phyloP scores from a whole-genome alignment of 2,113 vertebrate genomes.

The Alligator mississippiensis region DNA sequence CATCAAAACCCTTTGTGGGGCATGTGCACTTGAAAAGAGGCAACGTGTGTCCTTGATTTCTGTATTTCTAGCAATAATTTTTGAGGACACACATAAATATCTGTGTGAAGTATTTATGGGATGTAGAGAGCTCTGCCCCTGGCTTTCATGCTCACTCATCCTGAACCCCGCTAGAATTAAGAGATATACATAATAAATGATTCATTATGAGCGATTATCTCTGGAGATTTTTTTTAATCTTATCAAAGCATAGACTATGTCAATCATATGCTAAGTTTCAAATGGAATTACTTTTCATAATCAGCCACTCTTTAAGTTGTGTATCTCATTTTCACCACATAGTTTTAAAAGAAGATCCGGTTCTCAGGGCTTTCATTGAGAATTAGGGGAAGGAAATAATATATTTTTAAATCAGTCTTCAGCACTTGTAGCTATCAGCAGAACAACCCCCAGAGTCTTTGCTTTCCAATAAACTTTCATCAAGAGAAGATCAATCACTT shows the following conservation, averaged over 20 bases:
- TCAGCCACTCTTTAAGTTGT: constrained; percentile 49
- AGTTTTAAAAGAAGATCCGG: constrained; percentile 27
- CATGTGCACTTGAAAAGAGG: neutral
- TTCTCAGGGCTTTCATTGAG: constrained; percentile 37
- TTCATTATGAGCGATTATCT: constrained; percentile 66
- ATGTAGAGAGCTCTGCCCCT: constrained; percentile 53
- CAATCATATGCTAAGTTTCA: constrained; percentile 63
- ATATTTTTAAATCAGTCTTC: constrained; percentile 36
- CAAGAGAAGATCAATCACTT: constrained; percentile 60
- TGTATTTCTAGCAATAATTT: constrained; percentile 12
- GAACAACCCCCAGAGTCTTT: constrained; percentile 38
- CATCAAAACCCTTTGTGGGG: neutral
- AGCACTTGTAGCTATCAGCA: constrained; percentile 21
- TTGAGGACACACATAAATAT: constrained; percentile 46
- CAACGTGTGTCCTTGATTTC: neutral
- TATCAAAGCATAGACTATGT: constrained; percentile 64
- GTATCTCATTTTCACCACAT: constrained; percentile 47
- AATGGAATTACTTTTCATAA: constrained; percentile 50
- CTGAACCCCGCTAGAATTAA: constrained; percentile 69
- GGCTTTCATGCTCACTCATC: constrained; percentile 70
- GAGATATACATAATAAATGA: constrained; percentile 71
- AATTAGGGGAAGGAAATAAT: constrained; percentile 2
- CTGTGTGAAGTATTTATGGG: constrained; percentile 56
- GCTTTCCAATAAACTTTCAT: constrained; percentile 62
- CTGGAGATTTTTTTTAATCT: constrained; percentile 67